Conservation (phyloP, 1,140 invertebrate species). For the Drosophila teissieri region DNA sequence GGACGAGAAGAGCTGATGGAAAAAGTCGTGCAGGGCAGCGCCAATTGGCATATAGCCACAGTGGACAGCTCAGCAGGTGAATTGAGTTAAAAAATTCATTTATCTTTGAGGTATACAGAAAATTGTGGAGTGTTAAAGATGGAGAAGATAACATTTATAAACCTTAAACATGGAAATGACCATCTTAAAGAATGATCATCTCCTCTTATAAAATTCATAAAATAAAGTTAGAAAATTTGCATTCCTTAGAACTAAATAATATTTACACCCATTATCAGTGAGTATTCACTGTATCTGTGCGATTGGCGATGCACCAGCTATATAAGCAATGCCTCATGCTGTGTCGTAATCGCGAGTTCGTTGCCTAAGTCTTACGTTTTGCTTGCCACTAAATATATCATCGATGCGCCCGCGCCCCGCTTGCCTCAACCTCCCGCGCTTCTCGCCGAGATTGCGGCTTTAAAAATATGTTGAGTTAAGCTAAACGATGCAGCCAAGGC, state of each 20-base stretch:
- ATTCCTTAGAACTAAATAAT: neutral
- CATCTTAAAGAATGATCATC: too few relatives aligned
- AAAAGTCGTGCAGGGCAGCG: slow-evolving; percentile 69
- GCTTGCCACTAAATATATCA: slow-evolving; percentile 82
- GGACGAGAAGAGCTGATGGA: slow-evolving; percentile 23
- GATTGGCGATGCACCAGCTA: slow-evolving; percentile 17
- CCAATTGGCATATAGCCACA: slow-evolving; percentile 58
- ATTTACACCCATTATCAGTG: neutral
- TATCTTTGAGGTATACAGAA: too few relatives aligned
- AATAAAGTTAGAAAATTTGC: neutral
- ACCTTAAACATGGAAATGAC: neutral
- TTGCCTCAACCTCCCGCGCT: neutral
- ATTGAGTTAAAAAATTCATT: too few relatives aligned
- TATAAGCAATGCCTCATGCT: slow-evolving; percentile 69
- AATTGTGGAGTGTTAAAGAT: neutral
- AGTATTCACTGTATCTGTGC: slow-evolving; percentile 35
- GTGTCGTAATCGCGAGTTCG: slow-evolving; percentile 82
- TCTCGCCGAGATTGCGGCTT: slow-evolving; percentile 54
- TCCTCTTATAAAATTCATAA: neutral
- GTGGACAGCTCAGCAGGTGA: slow-evolving; percentile 12
- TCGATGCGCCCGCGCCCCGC: slow-evolving; percentile 63
- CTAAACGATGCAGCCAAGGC: slow-evolving; percentile 70
- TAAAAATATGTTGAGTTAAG: slow-evolving; percentile 82
- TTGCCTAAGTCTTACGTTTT: slow-evolving; percentile 83
- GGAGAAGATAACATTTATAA: neutral